A percentile compares a stretch with the other conserved stretches of the same genome.
Conservation (phyloP, 2,888 invertebrate genomes). For the Mythimna pallens region DNA sequence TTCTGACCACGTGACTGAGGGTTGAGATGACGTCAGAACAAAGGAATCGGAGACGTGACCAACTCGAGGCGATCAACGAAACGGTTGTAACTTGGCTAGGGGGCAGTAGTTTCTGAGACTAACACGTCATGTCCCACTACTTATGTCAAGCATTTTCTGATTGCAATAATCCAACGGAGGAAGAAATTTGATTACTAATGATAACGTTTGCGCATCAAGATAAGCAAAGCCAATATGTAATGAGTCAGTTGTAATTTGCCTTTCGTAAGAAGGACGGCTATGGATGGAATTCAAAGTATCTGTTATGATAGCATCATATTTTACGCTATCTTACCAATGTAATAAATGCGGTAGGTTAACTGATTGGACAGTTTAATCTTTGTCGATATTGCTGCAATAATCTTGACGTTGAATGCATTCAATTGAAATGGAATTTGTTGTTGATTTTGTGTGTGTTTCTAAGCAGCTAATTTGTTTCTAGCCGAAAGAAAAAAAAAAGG, state of each 20-base stretch:
- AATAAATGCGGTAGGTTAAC: constrained; percentile 28
- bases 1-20: too few species aligned
- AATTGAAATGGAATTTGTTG: neutral
- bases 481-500: too few species aligned
- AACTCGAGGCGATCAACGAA: too few species aligned
- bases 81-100: too few species aligned
- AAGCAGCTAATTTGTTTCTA: too few species aligned
- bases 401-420: neutral
- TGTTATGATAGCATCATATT: constrained; percentile 29
- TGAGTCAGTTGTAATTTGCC: constrained; percentile 36
- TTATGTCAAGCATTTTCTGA: neutral
- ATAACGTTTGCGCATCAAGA: constrained; percentile 14
- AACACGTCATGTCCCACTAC: neutral
- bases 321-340: constrained; percentile 38
- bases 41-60: too few species aligned
- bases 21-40: too few species aligned
- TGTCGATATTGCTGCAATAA: neutral
- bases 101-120: too few species aligned
- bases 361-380: constrained; percentile 35
- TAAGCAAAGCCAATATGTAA: constrained; percentile 38
- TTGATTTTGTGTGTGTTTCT: too few species aligned
- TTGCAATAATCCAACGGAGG: neutral
- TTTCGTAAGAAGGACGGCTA: constrained; percentile 33
- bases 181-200: constrained; percentile 9
- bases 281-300: constrained; percentile 31